Evolutionary conservation across 2,888 invertebrate species (phyloP).

Genomic region (Lithophane socia): DNA sequence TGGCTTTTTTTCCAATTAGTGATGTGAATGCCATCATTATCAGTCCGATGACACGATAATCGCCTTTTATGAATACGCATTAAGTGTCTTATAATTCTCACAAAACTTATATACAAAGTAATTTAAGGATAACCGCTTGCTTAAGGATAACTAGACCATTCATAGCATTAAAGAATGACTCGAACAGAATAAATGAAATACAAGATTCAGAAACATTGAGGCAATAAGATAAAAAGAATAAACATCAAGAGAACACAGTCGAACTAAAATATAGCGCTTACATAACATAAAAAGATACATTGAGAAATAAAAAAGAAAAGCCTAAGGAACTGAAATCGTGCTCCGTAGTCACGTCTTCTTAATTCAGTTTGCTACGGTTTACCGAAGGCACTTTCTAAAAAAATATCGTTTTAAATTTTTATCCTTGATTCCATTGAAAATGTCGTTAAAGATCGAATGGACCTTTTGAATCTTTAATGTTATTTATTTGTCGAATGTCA

Average conservation of each 20-base stretch:
- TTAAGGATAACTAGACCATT: constrained; percentile 26
- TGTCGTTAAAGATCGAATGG: constrained; percentile 57
- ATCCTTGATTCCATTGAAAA: constrained; percentile 67
- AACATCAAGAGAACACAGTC: constrained; percentile 41
- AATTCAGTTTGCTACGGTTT: constrained; percentile 79
- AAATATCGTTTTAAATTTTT: constrained; percentile 63
- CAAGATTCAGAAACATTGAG: constrained; percentile 34
- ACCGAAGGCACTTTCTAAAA: constrained; percentile 76
- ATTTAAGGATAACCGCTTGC: constrained; percentile 15
- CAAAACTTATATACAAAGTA: constrained; percentile 4
- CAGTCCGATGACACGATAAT: no score
- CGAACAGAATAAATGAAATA: constrained; percentile 44
- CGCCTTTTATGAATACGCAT: no score
- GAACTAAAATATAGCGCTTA: constrained; percentile 51
- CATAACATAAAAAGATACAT: constrained; percentile 61
- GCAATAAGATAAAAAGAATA: constrained; percentile 36
- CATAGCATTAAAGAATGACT: constrained; percentile 36
- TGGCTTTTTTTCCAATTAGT: constrained; percentile 10
- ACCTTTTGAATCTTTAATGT: constrained; percentile 44
- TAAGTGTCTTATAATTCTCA: neutral
- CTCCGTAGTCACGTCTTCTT: constrained; percentile 77
- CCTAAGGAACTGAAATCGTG: constrained; percentile 74
- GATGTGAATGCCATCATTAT: neutral
- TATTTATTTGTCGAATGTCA: constrained; percentile 52
- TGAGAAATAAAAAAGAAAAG: constrained; percentile 69